phyloP scores from a whole-genome alignment of 2,888 invertebrate genomes.

The Frankliniella intonsa region DNA sequence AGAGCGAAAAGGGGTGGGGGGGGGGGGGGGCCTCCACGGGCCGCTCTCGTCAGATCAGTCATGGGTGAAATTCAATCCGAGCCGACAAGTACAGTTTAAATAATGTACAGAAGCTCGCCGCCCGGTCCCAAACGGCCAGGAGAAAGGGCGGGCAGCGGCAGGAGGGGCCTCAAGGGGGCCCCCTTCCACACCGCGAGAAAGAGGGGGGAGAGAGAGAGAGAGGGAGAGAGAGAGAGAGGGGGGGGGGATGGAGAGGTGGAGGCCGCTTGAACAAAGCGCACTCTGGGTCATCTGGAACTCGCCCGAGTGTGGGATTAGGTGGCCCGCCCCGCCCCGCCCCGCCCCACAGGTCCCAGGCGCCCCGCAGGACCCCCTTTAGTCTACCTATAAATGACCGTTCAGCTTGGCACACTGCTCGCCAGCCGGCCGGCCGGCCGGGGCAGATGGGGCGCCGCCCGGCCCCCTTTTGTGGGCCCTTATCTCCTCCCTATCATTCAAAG shows the following conservation, averaged over 20 bases:
- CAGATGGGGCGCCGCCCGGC: not conserved
- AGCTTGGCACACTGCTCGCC: not conserved
- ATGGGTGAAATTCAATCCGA: not conserved
- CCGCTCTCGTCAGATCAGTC: not conserved
- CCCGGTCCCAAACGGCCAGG: not conserved
- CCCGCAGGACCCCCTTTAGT: not conserved
- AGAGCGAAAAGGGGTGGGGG: too few species aligned
- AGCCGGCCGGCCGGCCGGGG: too few species aligned
- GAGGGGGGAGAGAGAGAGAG: not conserved
- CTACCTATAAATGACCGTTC: not conserved
- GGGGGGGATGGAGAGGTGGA: not conserved
- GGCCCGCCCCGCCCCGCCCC: too few species aligned
- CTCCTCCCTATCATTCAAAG: slow-evolving; percentile 4
- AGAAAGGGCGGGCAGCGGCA: too few species aligned
- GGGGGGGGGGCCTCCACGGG: too few species aligned
- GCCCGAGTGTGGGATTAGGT: not conserved
- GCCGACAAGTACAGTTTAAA: not conserved
- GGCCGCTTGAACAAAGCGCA: not conserved
- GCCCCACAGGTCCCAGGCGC: too few species aligned
- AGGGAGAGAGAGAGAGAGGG: not conserved
- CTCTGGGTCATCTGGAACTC: not conserved
- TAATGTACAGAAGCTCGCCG: not conserved
- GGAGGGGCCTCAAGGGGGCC: too few species aligned
- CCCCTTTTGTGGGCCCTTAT: slow-evolving; percentile 1
- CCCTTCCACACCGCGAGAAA: not conserved